phyloP scores from a whole-genome alignment of 2,113 vertebrate species.

The Spea bombifrons region DNA sequence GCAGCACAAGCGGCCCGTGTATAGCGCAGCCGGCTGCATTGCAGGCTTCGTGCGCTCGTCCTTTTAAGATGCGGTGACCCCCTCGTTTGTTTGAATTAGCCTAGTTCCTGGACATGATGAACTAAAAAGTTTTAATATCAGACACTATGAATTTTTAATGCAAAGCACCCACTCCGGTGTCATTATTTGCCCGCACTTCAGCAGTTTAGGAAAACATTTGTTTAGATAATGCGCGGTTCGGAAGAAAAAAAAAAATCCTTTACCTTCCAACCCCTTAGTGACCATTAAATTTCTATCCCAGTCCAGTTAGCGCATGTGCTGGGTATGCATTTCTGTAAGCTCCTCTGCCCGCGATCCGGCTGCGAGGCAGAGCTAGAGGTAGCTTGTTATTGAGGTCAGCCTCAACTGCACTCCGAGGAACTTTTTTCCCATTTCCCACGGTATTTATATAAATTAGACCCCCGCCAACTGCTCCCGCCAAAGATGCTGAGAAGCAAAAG shows the following conservation, averaged over 20 bases:
- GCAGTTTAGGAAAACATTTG: conserved; percentile 55
- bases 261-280: conserved; percentile 51
- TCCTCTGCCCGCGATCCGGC: background rate
- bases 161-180: conserved; percentile 59
- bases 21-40: background rate
- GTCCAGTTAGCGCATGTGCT: conserved; percentile 50
- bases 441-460: conserved; percentile 21
- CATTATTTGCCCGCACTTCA: conserved; percentile 61
- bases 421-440: conserved; percentile 13
- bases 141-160: conserved; percentile 63
- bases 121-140: conserved; percentile 65
- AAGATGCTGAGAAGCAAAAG: conserved; percentile 22
- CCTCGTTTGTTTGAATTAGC: conserved; percentile 60
- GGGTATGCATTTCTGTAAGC: conserved; percentile 46
- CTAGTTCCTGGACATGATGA: conserved; percentile 58
- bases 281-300: conserved; percentile 55
- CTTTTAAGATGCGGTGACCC: conserved; percentile 5
- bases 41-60: background rate
- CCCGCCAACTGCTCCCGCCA: background rate
- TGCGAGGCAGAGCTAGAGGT: background rate
- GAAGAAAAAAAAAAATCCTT: conserved; percentile 11
- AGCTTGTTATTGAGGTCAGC: background rate
- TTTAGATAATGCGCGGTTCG: conserved; percentile 58
- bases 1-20: no score
- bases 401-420: background rate